Evolutionary conservation across 2,113 vertebrate species (phyloP), one percentile per base, ranked within the genome.

Genomic region (Donacobius atricapilla): DNA sequence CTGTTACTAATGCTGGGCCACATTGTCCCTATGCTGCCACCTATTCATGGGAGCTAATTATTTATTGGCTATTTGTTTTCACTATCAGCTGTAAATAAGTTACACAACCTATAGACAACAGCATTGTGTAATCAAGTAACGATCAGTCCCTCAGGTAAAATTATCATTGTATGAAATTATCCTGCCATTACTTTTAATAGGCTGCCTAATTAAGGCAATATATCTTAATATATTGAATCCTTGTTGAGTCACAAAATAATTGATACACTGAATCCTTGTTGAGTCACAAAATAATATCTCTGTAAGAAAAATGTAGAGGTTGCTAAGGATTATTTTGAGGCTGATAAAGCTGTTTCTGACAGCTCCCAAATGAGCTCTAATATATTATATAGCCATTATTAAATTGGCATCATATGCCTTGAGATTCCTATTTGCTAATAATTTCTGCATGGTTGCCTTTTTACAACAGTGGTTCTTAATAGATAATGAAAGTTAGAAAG

Each of bases 131-230:
- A 94, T 88, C 33, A 91, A 96, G 47, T 53, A 86, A 92, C 5
- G 24, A 73, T 83, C 92, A 86, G 69, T 78, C 83, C 89, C 90
- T 51, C 27, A 93, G 85, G 82, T 95, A 90, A 93, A 96, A 89
- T 24, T 73, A 51, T 96, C 96, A 96, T 89, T 94, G 44, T 83
- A 94, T 75, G 39, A 95, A 96, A 95, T 95, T 96, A 51, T 79
- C 61, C 71, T 89, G 42, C 11, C 75, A 92, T 94, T 97, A 89
- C 53, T 91, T 96, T 96, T 97, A 97, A 97, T 95, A 93, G 72
- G 35, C 31, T 95, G 19, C 70, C 45, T 96, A 96, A 97, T 94
- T 95, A 94, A 87, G 65, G 76, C 47, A 89, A 71, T 93, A 76
- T 75, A 84, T 95, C 54, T 87, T 96, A 28, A 87, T 77, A 77